Evolutionary conservation across 2,888 invertebrate species (phyloP), one percentile per base, ranked within the genome.

Genomic region (Mesorhabditis belari): DNA sequence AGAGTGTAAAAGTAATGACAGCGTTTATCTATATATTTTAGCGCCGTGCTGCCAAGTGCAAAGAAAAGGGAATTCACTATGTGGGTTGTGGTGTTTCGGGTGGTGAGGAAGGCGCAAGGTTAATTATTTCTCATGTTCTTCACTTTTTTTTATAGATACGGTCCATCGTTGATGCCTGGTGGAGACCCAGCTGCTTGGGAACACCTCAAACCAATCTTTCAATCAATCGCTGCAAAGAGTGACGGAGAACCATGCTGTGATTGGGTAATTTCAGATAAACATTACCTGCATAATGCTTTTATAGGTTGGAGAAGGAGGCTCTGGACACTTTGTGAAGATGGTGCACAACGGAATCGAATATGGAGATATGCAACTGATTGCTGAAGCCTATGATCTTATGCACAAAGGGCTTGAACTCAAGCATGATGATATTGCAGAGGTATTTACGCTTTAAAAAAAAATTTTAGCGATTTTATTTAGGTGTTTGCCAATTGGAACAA

Each of bases 281-380:
- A 28, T 2, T 24, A n/a, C 3, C 51, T 26, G 24, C 12, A 17
- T 49, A 28, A 49, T 53, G n/a, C n/a, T 25, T 26, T 61, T 67
- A 5, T 57, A 84, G 83, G 92, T 96, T 0, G 98, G 96, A 0
- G 90, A 90, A 71, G 91, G 91, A 65, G 98, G 98, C 23, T 90
- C 96, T 1, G 98, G 98, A 0, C 98, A 98, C 82, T 98, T 95
- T 83, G 96, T 98, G 0, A 99, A 98, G 85, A 98, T 98, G 98
- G 96, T 98, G 0, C 96, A 98, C 85, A 98, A 98, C 81, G 98
- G 98, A 59, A 99, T 99, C 75, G 98, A 98, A 72, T 98, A 98
- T 79, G 98, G 96, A 49, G 98, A 98, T 81, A 98, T 98, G 98
- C 98, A 98, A 83, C 86, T 98, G 67, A 96, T 96, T 78, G 92